phyloP scores from a whole-genome alignment of 2,888 invertebrate genomes.

The Suillia variegata region DNA sequence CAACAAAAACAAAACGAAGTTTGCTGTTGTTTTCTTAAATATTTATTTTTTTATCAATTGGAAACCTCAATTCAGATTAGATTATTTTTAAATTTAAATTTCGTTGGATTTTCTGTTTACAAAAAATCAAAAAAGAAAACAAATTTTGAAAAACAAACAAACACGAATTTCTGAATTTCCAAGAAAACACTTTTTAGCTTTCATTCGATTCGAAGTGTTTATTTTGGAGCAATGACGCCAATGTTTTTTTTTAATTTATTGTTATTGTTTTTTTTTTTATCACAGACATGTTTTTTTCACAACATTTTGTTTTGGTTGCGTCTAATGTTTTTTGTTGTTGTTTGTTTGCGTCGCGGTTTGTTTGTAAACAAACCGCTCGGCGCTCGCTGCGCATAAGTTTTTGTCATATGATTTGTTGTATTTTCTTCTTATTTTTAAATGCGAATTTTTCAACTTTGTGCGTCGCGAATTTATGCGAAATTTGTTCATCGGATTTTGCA shows the following conservation, averaged over 20 bases:
- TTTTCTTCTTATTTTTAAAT: too few relatives aligned
- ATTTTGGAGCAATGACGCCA: slow-evolving; percentile 41
- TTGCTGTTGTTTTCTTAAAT: background rate
- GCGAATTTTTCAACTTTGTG: too few relatives aligned
- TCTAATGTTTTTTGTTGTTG: background rate
- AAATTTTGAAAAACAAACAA: slow-evolving; percentile 25
- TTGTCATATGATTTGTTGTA: too few relatives aligned
- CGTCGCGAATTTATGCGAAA: too few relatives aligned
- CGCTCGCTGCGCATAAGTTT: too few relatives aligned
- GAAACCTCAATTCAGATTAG: background rate
- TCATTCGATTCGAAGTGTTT: too few relatives aligned
- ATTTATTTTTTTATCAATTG: background rate
- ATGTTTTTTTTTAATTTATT: slow-evolving; percentile 47
- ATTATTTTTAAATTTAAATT: slow-evolving; percentile 24
- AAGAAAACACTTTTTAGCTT: too few relatives aligned
- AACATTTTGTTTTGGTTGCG: slow-evolving; percentile 17
- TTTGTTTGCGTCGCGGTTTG: background rate
- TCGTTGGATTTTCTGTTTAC: slow-evolving; percentile 34
- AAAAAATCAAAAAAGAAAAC: slow-evolving; percentile 6
- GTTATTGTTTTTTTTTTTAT: slow-evolving; percentile 14
- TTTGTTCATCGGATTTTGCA: too few relatives aligned
- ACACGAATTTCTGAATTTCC: too few relatives aligned
- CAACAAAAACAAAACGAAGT: too few relatives aligned
- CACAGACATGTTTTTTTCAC: slow-evolving; percentile 20
- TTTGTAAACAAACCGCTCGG: slow-evolving; percentile 28